Evolutionary conservation across 1,140 invertebrate genomes (phyloP).

Genomic region (Aphidius gifuensis): DNA sequence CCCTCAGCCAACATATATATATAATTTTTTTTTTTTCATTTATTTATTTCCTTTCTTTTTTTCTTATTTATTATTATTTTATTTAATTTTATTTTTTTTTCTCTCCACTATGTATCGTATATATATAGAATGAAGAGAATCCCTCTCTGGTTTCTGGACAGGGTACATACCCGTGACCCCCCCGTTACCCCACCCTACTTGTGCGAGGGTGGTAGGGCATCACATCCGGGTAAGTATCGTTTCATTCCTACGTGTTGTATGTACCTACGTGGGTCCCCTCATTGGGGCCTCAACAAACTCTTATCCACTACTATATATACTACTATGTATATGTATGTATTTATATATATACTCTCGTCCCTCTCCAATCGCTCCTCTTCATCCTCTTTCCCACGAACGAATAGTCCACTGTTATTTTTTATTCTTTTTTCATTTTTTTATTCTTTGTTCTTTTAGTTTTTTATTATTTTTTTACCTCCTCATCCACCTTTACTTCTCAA

Average conservation of each 20-base stretch:
- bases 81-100: too few species aligned
- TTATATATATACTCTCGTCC: not conserved
- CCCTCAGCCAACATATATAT: conserved; percentile 44
- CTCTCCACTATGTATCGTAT: too few species aligned
- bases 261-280: conserved; percentile 8
- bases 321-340: not conserved
- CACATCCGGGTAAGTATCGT: conserved; percentile 23
- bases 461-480: conserved; percentile 1
- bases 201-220: conserved; percentile 24
- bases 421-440: conserved; percentile 11
- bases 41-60: not conserved
- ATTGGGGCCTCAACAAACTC: conserved; percentile 6
- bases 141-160: conserved; percentile 28
- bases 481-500: conserved; percentile 8
- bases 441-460: conserved; percentile 1
- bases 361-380: conserved; percentile 8
- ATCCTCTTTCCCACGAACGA: conserved; percentile 17
- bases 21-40: conserved; percentile 10
- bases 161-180: conserved; percentile 23
- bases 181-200: conserved; percentile 19
- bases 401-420: conserved; percentile 15
- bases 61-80: too few species aligned
- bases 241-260: conserved; percentile 1
- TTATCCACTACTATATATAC: conserved; percentile 6
- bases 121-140: too few species aligned